These are phyloP conservation scores for Melanotaenia duboulayi DNA, from an alignment of 2,113 vertebrate genomes.

Conservation along the genomic window DNA sequence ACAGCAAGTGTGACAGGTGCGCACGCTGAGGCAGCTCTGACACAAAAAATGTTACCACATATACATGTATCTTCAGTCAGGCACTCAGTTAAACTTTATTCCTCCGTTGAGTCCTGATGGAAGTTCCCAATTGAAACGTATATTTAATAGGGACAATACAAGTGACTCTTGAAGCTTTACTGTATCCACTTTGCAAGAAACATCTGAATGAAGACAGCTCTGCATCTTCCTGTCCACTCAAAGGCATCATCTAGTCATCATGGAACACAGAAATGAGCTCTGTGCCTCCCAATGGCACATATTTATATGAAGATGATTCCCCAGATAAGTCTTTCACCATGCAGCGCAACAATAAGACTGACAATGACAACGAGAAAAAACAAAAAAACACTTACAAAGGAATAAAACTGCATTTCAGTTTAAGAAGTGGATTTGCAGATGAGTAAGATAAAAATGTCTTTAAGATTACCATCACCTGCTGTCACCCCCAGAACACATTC, in stretches of 20 bases:
- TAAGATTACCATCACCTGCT: not conserved
- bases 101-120: not conserved
- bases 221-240: slow-evolving; percentile 13
- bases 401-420: not conserved
- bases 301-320: slow-evolving; percentile 32
- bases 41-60: not conserved
- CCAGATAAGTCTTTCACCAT: not conserved
- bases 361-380: not conserved
- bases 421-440: not conserved
- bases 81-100: slow-evolving; percentile 13
- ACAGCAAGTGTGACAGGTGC: slow-evolving; percentile 26
- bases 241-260: slow-evolving; percentile 22
- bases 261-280: slow-evolving; percentile 23
- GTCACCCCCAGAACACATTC: too few relatives aligned
- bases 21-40: slow-evolving; percentile 13
- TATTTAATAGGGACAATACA: not conserved
- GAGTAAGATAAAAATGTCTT: not conserved
- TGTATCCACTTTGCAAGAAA: not conserved
- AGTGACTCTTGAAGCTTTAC: not conserved
- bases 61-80: slow-evolving; percentile 1
- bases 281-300: slow-evolving; percentile 31
- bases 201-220: slow-evolving; percentile 20
- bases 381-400: not conserved
- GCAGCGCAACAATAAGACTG: slow-evolving; percentile 8
- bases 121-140: not conserved